Percentiles rank a stretch among this genome's conserved stretches.
Conservation (phyloP, 2,797 vertebrate genomes). For the Scolopax rusticola region DNA sequence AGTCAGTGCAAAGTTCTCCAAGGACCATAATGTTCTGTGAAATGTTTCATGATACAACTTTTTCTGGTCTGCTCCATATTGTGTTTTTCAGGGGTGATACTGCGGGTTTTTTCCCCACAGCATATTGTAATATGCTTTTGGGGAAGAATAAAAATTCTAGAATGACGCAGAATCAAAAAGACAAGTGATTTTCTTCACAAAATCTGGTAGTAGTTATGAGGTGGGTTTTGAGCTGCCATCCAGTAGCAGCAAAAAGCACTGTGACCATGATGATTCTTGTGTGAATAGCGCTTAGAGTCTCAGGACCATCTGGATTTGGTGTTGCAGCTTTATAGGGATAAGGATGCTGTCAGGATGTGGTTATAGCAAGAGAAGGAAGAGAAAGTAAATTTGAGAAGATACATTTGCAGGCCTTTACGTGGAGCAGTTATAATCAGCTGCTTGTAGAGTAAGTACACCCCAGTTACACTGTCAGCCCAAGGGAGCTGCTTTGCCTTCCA, state of each 20-base stretch:
- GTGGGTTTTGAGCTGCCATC: not conserved
- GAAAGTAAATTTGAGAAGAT: not conserved
- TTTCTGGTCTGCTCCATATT: not conserved
- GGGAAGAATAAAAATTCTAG: not conserved
- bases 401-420: not conserved
- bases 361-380: not conserved
- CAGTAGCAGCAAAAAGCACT: not conserved
- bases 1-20: not conserved
- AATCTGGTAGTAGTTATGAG: not conserved
- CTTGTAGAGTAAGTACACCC: not conserved
- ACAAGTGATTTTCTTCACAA: not conserved
- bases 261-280: not conserved
- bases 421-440: not conserved
- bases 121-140: not conserved
- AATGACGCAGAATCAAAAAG: not conserved
- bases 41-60: not conserved
- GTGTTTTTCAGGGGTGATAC: not conserved
- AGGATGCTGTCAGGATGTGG: not conserved
- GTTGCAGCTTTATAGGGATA: not conserved
- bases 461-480: not conserved
- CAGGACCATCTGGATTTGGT: not conserved
- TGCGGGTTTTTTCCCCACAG: not conserved
- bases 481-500: not conserved
- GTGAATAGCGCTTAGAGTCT: not conserved
- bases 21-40: not conserved